These are phyloP conservation scores for Pilophorus perplexus DNA, from an alignment of 2,888 invertebrate genomes.

Conservation along the genomic window DNA sequence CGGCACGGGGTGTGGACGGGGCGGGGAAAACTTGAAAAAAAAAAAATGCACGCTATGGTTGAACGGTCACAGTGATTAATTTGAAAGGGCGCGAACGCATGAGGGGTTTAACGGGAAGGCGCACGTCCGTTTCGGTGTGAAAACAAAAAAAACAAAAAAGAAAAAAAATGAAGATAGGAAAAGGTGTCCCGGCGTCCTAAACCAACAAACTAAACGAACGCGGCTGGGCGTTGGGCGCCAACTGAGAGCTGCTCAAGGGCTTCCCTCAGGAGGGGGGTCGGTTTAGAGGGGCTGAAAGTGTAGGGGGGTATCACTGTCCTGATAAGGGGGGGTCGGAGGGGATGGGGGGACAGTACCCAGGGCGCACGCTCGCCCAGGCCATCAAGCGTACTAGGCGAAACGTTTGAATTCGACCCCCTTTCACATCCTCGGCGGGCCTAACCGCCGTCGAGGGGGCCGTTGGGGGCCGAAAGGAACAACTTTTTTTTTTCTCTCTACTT, in stretches of 20 bases:
- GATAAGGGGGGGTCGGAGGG: background rate
- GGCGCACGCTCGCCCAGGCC: slow-evolving; percentile 23
- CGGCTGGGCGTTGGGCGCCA: slow-evolving; percentile 26
- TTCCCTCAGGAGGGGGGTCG: slow-evolving; percentile 20
- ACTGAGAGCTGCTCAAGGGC: slow-evolving; percentile 16
- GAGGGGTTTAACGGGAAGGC: slow-evolving; percentile 1
- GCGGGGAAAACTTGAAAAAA: background rate
- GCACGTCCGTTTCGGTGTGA: background rate
- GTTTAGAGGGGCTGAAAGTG: too few relatives aligned
- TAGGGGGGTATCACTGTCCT: background rate
- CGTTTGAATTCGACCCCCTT: slow-evolving; percentile 20
- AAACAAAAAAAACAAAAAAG: background rate
- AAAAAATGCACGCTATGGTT: slow-evolving; percentile 2
- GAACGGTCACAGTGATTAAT: background rate
- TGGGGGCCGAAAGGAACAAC: background rate
- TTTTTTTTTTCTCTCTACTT: too few relatives aligned
- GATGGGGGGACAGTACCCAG: background rate
- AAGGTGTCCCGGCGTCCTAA: background rate
- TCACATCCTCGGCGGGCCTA: background rate
- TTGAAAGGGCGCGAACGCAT: slow-evolving; percentile 15
- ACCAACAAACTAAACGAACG: slow-evolving; percentile 22
- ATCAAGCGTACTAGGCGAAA: slow-evolving; percentile 19
- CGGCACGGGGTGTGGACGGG: background rate
- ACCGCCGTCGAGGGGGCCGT: background rate
- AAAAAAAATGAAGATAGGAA: slow-evolving; percentile 1